phyloP scores from a whole-genome alignment of 2,888 invertebrate genomes.

The Harmothoe impar region DNA sequence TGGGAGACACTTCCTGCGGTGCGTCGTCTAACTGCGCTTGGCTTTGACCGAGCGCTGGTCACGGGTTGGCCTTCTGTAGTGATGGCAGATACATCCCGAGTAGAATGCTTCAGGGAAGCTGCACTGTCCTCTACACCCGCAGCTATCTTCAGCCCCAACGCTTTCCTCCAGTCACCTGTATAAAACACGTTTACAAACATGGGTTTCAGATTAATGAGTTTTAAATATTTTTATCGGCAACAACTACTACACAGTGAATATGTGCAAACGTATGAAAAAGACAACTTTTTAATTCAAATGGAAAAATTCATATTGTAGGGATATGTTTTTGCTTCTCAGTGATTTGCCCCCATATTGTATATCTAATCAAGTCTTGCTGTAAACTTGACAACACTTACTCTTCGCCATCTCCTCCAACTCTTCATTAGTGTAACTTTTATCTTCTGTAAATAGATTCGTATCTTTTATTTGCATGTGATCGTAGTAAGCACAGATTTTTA shows the following conservation, averaged over 20 bases:
- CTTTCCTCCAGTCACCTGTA: slow-evolving; percentile 17
- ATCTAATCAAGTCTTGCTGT: neutral
- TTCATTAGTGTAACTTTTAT: neutral
- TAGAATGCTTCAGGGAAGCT: neutral
- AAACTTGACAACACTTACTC: neutral
- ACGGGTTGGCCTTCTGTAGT: neutral
- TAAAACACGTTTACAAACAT: neutral
- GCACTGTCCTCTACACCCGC: neutral
- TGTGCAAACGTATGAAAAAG: no score
- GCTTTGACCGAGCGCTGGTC: neutral
- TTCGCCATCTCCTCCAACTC: neutral
- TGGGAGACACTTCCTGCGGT: no score
- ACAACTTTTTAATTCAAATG: no score
- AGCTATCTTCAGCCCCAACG: neutral
- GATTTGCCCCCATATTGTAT: no score
- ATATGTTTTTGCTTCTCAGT: no score
- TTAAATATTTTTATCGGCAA: no score
- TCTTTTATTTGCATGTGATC: no score
- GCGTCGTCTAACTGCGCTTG: neutral
- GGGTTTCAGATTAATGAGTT: no score
- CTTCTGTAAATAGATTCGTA: neutral
- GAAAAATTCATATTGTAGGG: no score
- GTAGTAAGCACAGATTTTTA: no score
- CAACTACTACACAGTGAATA: no score
- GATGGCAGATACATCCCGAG: neutral